These are phyloP conservation scores for Diacarnus erythraeanus DNA, from an alignment of 37 sponge, comb jelly and placozoan species.

Conservation along the genomic window DNA sequence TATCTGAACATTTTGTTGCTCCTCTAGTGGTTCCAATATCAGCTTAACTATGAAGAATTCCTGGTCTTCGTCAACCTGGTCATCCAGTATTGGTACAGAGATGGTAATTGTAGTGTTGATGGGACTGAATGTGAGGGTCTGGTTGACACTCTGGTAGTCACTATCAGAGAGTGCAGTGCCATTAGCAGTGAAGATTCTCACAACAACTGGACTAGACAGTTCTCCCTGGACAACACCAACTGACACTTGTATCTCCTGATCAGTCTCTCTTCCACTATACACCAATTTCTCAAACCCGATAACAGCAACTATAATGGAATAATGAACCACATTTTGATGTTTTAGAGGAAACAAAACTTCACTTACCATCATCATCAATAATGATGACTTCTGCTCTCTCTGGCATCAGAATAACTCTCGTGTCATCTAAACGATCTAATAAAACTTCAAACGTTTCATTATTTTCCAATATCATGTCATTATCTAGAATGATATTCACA, in stretches of 20 bases:
- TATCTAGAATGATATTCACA: background rate
- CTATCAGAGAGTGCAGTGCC: background rate
- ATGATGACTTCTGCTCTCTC: background rate
- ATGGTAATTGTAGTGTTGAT: background rate
- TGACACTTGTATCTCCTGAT: background rate
- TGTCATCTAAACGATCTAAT: background rate
- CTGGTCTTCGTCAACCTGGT: background rate
- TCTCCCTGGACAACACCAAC: background rate
- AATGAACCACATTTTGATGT: background rate
- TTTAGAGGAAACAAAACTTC: background rate
- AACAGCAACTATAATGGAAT: background rate
- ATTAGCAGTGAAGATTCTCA: background rate
- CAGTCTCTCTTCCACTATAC: background rate
- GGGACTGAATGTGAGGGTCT: background rate
- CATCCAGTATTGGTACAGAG: background rate
- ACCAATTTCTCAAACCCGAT: background rate
- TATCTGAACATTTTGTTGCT: background rate
- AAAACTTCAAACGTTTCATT: background rate
- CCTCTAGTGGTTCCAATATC: background rate
- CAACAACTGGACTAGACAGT: background rate
- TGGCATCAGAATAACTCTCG: background rate
- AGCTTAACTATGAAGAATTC: background rate
- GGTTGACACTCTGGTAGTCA: background rate
- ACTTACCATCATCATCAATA: slow-evolving; percentile 21
- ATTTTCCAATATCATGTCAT: background rate